Base-by-base conservation (phyloP, 2,888 invertebrate genomes). In the Drosophila demipolita region DNA sequence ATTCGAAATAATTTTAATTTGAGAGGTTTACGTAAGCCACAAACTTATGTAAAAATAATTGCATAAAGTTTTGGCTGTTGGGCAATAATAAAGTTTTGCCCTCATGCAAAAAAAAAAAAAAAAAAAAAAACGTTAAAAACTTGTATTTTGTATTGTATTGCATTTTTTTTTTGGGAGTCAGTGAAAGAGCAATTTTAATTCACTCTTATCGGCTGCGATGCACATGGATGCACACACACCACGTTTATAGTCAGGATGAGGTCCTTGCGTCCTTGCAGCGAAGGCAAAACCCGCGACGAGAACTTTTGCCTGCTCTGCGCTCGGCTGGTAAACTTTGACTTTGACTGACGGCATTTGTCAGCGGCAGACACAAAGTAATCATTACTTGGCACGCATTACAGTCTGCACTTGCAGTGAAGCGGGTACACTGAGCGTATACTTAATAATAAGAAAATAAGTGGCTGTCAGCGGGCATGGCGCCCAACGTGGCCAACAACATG, bases 311-410 rank as follows among this genome's bases (percentile, higher is more conserved):
- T 38, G 64, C 57, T 57, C 36, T 40, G 45, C 12, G 57, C 54
- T 52, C 23, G 68, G 48, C 66, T 67, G 53, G 50, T 69, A 70
- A 77, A 69, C 76, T 87, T 78, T 73, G 75, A 85, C 85, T 77
- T 89, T 87, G 89, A 87, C 82, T 87, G 87, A 89, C 89, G 80
- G 83, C 81, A 89, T 85, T 87, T 87, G 87, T 89, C 87, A 89
- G 89, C 64, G 70, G 67, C 85, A 85, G 85, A 87, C 87, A 87
- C 76, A 89, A 85, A 89, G 87, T 87, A 87, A 89, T 87, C 86
- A 89, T 89, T 86, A 85, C 83, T 83, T 81, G 75, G 69, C 70
- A 72, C 66, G 67, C 77, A 80, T 66, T 75, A 66, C 63, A 32
- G 69, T 72, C 72, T 78, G 66, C 80, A 70, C 83, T 78, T 76